Evolutionary conservation across 2,888 invertebrate genomes (phyloP).

Genomic region (Caenorhabditis plicata): DNA sequence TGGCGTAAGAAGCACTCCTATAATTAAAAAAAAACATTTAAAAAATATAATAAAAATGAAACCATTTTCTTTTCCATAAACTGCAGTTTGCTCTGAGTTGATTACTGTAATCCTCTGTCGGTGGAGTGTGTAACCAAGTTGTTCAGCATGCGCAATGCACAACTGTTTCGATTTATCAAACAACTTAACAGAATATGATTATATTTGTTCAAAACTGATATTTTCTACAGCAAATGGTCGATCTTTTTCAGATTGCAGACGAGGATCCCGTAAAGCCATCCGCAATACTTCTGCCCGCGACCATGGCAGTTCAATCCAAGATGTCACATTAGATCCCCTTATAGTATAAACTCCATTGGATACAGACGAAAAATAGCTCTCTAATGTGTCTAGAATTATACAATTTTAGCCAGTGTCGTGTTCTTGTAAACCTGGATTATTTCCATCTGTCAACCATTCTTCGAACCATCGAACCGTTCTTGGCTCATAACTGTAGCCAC

Average conservation of each 20-base stretch:
- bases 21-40: neutral
- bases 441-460: conserved; percentile 52
- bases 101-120: conserved; percentile 56
- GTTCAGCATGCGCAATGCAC: conserved; percentile 49
- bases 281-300: conserved; percentile 47
- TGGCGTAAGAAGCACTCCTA: conserved; percentile 61
- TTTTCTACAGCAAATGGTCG: conserved; percentile 31
- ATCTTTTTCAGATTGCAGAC: conserved; percentile 23
- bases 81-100: conserved; percentile 51
- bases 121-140: conserved; percentile 40
- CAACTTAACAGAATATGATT: conserved; percentile 30
- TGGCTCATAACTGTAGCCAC: conserved; percentile 49
- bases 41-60: neutral
- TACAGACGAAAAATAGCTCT: conserved; percentile 54
- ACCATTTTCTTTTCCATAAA: conserved; percentile 52
- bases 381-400: conserved; percentile 53
- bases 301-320: conserved; percentile 53
- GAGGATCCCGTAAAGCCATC: conserved; percentile 37
- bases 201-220: neutral
- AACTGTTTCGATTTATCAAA: conserved; percentile 63
- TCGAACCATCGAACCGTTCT: conserved; percentile 49
- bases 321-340: conserved; percentile 53
- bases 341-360: conserved; percentile 64
- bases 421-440: conserved; percentile 41
- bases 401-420: no score